Conservation (phyloP, 2,888 invertebrate genomes). For the Euclidia mi region DNA sequence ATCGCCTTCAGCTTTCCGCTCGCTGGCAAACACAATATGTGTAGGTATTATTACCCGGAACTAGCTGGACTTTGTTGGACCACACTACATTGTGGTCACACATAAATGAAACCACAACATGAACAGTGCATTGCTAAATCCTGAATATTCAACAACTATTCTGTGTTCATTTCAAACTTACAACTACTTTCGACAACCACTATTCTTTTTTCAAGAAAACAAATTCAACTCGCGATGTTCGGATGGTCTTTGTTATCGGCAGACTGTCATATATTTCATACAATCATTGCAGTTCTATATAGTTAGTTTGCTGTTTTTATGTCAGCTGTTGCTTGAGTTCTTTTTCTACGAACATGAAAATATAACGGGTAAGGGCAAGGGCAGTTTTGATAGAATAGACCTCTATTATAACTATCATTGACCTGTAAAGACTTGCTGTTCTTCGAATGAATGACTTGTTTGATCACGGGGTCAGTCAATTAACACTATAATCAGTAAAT, state of each 20-base stretch:
- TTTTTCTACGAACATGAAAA: too few species aligned
- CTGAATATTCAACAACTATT: slow-evolving; percentile 12
- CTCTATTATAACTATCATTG: too few species aligned
- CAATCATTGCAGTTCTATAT: too few species aligned
- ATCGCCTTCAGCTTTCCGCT: neutral
- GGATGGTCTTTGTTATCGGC: neutral
- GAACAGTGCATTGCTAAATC: slow-evolving; percentile 3
- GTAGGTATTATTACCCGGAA: slow-evolving; percentile 7
- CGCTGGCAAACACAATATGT: neutral
- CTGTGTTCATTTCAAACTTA: slow-evolving; percentile 6
- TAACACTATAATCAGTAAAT: too few species aligned
- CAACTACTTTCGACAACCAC: neutral
- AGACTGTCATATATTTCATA: too few species aligned
- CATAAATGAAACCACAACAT: slow-evolving; percentile 11
- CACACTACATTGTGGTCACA: slow-evolving; percentile 9
- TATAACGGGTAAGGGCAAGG: too few species aligned
- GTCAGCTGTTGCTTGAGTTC: too few species aligned
- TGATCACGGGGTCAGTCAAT: too few species aligned
- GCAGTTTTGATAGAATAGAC: too few species aligned
- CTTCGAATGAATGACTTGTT: too few species aligned
- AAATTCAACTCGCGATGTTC: neutral
- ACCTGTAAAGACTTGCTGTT: too few species aligned
- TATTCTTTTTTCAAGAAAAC: neutral
- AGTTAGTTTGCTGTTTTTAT: too few species aligned
- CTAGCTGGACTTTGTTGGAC: slow-evolving; percentile 6